Percentiles rank a stretch among this genome's conserved stretches.
phyloP scores from a whole-genome alignment of 2,797 vertebrate genomes.

The Arctocebus calabarensis region DNA sequence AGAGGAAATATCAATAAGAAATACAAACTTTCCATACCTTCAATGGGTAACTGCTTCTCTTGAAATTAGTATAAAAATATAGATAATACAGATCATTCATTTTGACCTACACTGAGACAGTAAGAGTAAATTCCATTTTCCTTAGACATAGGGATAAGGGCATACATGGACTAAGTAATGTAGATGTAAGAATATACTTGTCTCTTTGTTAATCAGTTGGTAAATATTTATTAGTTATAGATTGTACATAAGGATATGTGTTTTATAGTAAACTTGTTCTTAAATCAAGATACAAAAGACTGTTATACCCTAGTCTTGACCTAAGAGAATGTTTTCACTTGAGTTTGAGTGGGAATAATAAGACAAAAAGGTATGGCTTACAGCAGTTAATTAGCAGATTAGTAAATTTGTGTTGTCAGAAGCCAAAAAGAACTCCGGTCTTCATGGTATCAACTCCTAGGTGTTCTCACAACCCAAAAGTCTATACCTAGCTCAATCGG shows the following conservation, averaged over 20 bases:
- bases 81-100: not conserved
- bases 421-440: not conserved
- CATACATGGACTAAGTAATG: not conserved
- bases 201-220: not conserved
- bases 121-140: conserved; percentile 6
- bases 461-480: not conserved
- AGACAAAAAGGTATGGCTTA: not conserved
- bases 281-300: conserved; percentile 2
- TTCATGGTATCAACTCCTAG: not conserved
- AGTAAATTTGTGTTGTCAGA: not conserved
- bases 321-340: not conserved
- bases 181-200: not conserved
- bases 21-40: not conserved
- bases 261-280: not conserved
- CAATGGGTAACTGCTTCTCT: not conserved
- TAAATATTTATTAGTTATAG: not conserved
- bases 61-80: not conserved
- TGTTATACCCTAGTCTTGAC: not conserved
- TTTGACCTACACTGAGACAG: not conserved
- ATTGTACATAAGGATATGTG: not conserved
- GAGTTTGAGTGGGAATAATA: not conserved
- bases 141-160: not conserved
- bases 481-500: not conserved
- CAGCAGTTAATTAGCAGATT: not conserved
- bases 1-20: not conserved